These are phyloP conservation scores for Hylia prasina DNA, from an alignment of 2,113 vertebrate species.

Conservation along the genomic window DNA sequence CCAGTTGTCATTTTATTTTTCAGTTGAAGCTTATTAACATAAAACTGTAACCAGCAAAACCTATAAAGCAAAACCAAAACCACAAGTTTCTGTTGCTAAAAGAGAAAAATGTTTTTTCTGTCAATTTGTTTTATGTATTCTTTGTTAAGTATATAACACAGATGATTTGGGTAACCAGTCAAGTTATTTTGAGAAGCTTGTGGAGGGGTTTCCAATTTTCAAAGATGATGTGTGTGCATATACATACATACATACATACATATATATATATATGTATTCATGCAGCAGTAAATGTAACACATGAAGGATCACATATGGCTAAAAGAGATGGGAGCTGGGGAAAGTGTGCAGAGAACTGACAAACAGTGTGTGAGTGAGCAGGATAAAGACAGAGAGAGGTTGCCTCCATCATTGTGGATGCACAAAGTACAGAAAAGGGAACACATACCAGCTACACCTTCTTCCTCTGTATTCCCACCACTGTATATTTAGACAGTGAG, in stretches of 20 bases:
- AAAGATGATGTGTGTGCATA: background rate
- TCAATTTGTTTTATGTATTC: background rate
- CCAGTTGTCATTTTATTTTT: background rate
- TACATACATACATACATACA: background rate
- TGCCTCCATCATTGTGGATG: background rate
- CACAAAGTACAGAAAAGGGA: background rate
- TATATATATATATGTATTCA: too few relatives aligned
- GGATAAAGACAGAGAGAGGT: background rate
- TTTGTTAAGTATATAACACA: background rate
- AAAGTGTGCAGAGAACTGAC: background rate
- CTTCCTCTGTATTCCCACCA: background rate
- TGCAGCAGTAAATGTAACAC: background rate
- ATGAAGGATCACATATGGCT: background rate
- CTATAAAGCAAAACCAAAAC: background rate
- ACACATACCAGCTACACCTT: background rate
- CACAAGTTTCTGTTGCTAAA: background rate
- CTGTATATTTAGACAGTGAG: background rate
- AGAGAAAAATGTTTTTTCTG: background rate
- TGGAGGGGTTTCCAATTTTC: background rate
- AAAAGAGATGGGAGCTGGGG: background rate
- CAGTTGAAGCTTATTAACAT: background rate
- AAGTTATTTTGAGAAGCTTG: background rate
- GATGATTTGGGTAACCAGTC: background rate
- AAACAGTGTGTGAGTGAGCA: background rate
- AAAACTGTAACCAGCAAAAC: background rate